These are phyloP conservation scores for Gavialis gangeticus DNA, from an alignment of 2,113 vertebrate species.

Conservation along the genomic window DNA sequence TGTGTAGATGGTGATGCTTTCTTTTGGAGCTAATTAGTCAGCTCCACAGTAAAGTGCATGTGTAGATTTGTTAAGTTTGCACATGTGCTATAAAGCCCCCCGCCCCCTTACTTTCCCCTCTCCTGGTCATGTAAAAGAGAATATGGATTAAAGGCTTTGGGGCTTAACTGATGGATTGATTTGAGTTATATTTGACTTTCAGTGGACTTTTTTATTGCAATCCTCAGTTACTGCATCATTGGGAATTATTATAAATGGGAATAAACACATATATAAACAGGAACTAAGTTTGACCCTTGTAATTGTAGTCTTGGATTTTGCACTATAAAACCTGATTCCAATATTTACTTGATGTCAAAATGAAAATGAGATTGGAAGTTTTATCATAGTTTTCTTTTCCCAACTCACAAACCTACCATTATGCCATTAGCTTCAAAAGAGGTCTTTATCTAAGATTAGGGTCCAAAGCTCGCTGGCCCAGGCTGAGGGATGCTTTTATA, in stretches of 20 bases:
- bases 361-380: background rate
- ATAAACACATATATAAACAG: background rate
- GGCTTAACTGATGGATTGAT: background rate
- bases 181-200: background rate
- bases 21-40: no score
- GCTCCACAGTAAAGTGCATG: no score
- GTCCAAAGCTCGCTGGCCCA: background rate
- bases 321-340: background rate
- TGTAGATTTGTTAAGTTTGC: background rate
- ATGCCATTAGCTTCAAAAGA: background rate
- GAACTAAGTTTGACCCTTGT: background rate
- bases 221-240: background rate
- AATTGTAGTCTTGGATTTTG: background rate
- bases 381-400: background rate
- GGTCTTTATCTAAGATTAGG: background rate
- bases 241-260: background rate
- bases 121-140: background rate
- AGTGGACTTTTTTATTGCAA: background rate
- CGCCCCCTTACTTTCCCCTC: fast-evolving
- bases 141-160: background rate
- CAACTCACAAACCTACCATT: background rate
- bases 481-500: fast-evolving
- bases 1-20: no score
- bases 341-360: background rate
- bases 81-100: background rate